Base-by-base conservation (phyloP, 2,888 invertebrate species). In the Tupiocoris notatus region DNA sequence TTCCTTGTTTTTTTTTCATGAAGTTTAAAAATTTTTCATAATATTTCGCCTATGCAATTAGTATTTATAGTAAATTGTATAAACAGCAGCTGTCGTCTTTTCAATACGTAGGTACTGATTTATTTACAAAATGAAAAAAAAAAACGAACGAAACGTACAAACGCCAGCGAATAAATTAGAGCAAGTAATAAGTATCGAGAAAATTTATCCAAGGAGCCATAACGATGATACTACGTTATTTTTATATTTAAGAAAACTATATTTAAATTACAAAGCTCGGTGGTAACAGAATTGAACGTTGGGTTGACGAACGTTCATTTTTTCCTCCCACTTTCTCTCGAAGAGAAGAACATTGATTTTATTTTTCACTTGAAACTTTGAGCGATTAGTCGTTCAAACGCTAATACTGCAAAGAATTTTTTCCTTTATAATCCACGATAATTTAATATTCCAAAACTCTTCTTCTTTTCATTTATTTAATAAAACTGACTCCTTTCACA, bases 301-400 rank as follows among this genome's bases (percentile, higher is more conserved):
- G n/a, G 20, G 2, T 73, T 62, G 12, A 21, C 12, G 59, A 70
- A 58, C 54, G 1, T 17, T 23, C 22, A 22, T 70, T 70, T 21
- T 16, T 24, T 25, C 18, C 18, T 65, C 21, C 20, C 0, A 12
- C 20, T 65, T 39, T 21, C 1, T 24, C 54, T 65, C 25, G 16
- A 63, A 61, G 23, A 1, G 63, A 63, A n/a, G n/a, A n/a, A n/a
- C n/a, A 39, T 7, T 65, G 65, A n/a, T n/a, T 20, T 39, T 17
- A 7, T 17, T 7, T 39, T 7, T 24, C 39, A 20, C 18, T 64
- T 12, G 12, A 12, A 17, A 65, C 39, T 73, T 73, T 73, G 73
- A 73, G 73, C 73, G 73, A 73, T 73, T 73, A 73, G 62, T 54
- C 73, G 54, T 73, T 22, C 12, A 22, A 73, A 73, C 59, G 39